Evolutionary conservation across 2,113 vertebrate species (phyloP).

Genomic region (Blennius ocellaris): DNA sequence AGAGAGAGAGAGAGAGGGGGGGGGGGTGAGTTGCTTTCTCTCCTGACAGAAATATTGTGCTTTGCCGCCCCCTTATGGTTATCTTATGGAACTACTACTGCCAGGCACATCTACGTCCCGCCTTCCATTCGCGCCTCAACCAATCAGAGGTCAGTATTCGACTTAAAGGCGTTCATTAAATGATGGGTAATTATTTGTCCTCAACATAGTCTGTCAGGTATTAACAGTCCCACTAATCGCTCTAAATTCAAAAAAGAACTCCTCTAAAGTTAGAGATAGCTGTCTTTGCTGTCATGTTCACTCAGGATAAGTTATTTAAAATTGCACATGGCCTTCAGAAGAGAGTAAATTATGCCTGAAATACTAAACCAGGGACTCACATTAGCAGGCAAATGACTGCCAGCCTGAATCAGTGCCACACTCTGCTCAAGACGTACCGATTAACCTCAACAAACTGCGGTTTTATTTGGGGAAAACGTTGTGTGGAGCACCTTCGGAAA

Average conservation of each 20-base stretch:
- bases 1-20: not conserved
- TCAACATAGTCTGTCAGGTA: not conserved
- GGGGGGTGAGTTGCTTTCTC: not conserved
- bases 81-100: not conserved
- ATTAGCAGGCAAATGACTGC: not conserved
- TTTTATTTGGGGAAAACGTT: not conserved
- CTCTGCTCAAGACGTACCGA: constrained; percentile 11
- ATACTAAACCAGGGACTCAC: not conserved
- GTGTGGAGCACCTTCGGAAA: not conserved
- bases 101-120: not conserved
- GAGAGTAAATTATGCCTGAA: constrained; percentile 9
- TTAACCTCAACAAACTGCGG: not conserved
- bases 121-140: constrained; percentile 38
- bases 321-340: rapidly evolving
- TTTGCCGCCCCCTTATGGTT: constrained; percentile 42
- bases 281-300: rapidly evolving
- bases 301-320: rapidly evolving
- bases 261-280: rapidly evolving
- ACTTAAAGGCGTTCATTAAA: rapidly evolving
- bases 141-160: constrained; percentile 57
- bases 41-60: not conserved
- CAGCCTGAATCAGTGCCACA: constrained; percentile 46
- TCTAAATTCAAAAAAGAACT: rapidly evolving
- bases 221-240: rapidly evolving
- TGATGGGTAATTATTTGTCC: rapidly evolving